These are phyloP conservation scores for Sylvia atricapilla DNA, from an alignment of 2,113 vertebrate genomes.

Conservation along the genomic window DNA sequence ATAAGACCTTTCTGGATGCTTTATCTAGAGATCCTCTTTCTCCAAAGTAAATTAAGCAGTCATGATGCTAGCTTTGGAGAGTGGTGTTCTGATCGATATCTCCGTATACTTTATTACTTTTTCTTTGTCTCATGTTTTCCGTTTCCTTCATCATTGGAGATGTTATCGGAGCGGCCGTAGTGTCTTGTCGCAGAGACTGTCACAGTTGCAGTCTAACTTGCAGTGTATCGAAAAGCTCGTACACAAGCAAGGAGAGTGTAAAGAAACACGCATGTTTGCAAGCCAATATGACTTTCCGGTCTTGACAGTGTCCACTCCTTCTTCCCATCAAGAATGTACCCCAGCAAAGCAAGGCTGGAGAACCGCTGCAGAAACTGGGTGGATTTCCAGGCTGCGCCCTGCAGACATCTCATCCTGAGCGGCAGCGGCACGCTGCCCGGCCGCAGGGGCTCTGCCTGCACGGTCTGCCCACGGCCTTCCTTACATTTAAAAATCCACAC, in stretches of 20 bases:
- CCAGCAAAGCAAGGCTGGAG: background rate
- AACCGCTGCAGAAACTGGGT: background rate
- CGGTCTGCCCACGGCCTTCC: background rate
- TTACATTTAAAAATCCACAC: background rate
- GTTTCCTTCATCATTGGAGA: conserved; percentile 39
- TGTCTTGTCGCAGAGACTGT: background rate
- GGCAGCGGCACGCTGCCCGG: fast-evolving
- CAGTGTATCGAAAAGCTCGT: background rate
- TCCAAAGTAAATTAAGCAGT: conserved; percentile 1
- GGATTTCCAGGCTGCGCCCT: background rate
- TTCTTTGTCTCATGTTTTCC: conserved; percentile 9
- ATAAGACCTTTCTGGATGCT: background rate
- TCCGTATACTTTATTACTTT: conserved; percentile 41
- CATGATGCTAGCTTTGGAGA: background rate
- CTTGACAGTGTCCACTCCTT: background rate
- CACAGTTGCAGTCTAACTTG: background rate
- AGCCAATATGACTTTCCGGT: background rate
- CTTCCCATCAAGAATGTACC: background rate
- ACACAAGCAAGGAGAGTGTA: background rate
- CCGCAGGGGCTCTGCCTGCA: background rate
- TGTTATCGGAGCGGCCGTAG: background rate
- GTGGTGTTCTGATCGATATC: conserved; percentile 28
- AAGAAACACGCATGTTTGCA: background rate
- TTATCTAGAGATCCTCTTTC: background rate
- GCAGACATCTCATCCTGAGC: background rate